Evolutionary conservation across 2,888 invertebrate genomes (phyloP).

Genomic region (Pilophorus perplexus): DNA sequence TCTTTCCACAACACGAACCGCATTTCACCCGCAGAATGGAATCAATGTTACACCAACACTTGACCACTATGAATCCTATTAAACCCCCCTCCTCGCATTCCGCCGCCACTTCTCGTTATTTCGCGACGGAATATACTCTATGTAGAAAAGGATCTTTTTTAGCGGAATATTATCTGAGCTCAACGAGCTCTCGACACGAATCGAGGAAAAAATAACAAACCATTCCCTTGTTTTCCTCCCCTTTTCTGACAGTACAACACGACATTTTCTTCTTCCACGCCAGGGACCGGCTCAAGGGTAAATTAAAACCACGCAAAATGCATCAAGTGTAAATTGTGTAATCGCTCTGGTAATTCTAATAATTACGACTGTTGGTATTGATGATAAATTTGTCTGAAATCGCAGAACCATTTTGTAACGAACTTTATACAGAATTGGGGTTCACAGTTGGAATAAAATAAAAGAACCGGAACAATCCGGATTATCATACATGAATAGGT

Average conservation of each 20-base stretch:
- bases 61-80: neutral
- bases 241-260: slow-evolving; percentile 27
- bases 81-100: neutral
- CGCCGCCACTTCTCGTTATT: too few species aligned
- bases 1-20: slow-evolving; percentile 1
- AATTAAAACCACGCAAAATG: slow-evolving; percentile 17
- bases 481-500: too few species aligned
- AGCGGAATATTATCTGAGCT: slow-evolving; percentile 23
- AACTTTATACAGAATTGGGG: too few species aligned
- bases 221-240: slow-evolving; percentile 10
- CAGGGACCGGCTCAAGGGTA: neutral
- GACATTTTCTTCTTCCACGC: slow-evolving; percentile 13
- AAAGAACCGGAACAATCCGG: too few species aligned
- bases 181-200: slow-evolving; percentile 1
- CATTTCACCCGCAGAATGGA: slow-evolving; percentile 9
- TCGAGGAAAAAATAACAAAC: slow-evolving; percentile 16
- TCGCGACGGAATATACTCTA: slow-evolving; percentile 19
- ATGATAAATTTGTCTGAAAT: too few species aligned
- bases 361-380: too few species aligned
- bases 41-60: slow-evolving; percentile 14
- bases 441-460: too few species aligned
- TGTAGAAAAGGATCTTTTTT: slow-evolving; percentile 10
- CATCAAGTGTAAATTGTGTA: too few species aligned
- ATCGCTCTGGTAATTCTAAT: too few species aligned
- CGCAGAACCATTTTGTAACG: too few species aligned